A percentile compares a stretch with the other conserved stretches of the same genome.
Evolutionary conservation across 2,113 vertebrate species (phyloP).

Genomic region (Athene cunicularia): DNA sequence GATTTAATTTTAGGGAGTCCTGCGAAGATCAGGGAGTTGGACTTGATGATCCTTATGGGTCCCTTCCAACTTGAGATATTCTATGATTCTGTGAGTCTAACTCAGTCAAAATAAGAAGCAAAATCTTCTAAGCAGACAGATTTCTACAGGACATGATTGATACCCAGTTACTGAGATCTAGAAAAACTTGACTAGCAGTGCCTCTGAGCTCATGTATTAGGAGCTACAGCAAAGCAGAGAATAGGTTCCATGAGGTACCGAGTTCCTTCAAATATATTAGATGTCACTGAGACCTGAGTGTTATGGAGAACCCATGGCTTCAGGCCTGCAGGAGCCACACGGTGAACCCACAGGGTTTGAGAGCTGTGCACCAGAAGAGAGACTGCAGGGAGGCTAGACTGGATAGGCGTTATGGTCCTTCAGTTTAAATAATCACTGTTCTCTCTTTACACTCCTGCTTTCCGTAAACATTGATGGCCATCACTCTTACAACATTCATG

Average conservation of each 20-base stretch:
- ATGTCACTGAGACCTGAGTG: neutral
- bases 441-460: neutral
- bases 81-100: neutral
- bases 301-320: fast-evolving
- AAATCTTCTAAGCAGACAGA: neutral
- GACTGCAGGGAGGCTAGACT: neutral
- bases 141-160: neutral
- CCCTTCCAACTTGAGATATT: neutral
- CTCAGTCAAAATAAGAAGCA: neutral
- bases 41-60: neutral
- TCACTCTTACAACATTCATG: neutral
- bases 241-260: neutral
- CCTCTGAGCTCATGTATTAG: neutral
- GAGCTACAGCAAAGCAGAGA: neutral
- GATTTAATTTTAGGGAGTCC: neutral
- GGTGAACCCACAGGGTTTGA: fast-evolving
- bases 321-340: neutral
- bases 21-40: neutral
- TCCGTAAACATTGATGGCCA: neutral
- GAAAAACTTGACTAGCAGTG: neutral
- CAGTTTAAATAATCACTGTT: fast-evolving
- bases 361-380: neutral
- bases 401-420: neutral
- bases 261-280: neutral
- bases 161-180: neutral